Conservation (phyloP, 2,797 vertebrate species). For the Borostomias antarcticus region DNA sequence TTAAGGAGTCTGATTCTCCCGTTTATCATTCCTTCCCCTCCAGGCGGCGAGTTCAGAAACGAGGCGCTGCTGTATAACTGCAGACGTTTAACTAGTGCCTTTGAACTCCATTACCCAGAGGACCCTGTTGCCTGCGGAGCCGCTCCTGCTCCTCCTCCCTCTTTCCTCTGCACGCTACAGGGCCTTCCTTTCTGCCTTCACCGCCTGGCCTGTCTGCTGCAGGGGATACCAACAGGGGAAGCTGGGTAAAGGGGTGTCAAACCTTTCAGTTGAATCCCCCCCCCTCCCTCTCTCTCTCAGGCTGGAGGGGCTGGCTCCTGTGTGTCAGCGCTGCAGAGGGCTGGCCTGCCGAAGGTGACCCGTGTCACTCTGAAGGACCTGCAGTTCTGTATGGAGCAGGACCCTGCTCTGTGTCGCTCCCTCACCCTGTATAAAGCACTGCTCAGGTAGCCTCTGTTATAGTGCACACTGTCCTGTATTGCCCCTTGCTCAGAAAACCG, state of each 20-base stretch:
- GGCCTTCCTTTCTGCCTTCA: slow-evolving; percentile 26
- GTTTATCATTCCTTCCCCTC: slow-evolving; percentile 46
- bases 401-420: slow-evolving; percentile 81
- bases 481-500: no score
- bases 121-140: slow-evolving; percentile 27
- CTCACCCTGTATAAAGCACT: slow-evolving; percentile 86
- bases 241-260: not conserved
- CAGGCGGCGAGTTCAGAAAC: slow-evolving; percentile 38
- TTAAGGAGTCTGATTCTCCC: slow-evolving; percentile 51
- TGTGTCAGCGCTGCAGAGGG: slow-evolving; percentile 70
- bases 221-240: not conserved
- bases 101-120: slow-evolving; percentile 46
- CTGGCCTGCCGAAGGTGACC: slow-evolving; percentile 76
- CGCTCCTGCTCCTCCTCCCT: slow-evolving; percentile 17
- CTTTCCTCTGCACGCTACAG: slow-evolving; percentile 7
- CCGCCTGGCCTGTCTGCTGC: slow-evolving; percentile 30
- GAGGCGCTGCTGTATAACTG: slow-evolving; percentile 41
- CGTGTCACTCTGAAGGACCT: slow-evolving; percentile 89
- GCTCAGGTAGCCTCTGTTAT: slow-evolving; percentile 69
- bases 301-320: slow-evolving; percentile 56
- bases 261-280: slow-evolving; percentile 5
- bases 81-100: slow-evolving; percentile 47
- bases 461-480: not conserved
- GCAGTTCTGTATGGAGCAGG: slow-evolving; percentile 93
- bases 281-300: slow-evolving; percentile 36